A percentile compares a stretch with the other conserved stretches of the same genome.
These are phyloP conservation scores for Cancer borealis DNA, from an alignment of 2,888 invertebrate genomes.

Conservation along the genomic window DNA sequence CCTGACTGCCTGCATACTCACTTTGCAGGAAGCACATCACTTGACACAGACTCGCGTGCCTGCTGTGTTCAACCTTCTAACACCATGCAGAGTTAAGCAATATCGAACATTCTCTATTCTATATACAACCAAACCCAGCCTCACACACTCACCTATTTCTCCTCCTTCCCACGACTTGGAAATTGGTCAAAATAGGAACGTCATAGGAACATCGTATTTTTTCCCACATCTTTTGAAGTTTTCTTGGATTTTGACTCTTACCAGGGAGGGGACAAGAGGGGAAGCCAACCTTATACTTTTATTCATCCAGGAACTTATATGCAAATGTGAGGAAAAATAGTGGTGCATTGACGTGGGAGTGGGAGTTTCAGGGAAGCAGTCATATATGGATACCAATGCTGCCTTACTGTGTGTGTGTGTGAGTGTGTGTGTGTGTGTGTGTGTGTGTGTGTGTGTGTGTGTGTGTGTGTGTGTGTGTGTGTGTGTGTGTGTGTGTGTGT, in stretches of 20 bases:
- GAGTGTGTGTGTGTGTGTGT: too few species aligned
- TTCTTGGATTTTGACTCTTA: not conserved
- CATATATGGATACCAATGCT: not conserved
- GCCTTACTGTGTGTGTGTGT: not conserved
- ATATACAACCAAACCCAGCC: not conserved
- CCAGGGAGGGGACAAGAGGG: not conserved
- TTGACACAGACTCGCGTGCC: not conserved
- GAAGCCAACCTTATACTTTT: too few species aligned
- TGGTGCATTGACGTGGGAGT: not conserved
- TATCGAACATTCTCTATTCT: not conserved
- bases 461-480: constrained; percentile 24
- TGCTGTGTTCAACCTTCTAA: not conserved
- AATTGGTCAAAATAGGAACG: not conserved
- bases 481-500: constrained; percentile 24
- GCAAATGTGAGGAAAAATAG: not conserved
- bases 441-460: not conserved
- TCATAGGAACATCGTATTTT: not conserved
- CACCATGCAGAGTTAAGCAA: constrained; percentile 11
- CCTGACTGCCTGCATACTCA: not conserved
- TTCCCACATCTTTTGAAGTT: not conserved
- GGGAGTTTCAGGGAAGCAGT: not conserved
- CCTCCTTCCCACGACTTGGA: not conserved
- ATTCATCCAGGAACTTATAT: not conserved
- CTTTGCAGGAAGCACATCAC: not conserved
- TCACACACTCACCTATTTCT: not conserved